Evolutionary conservation across 1,140 invertebrate genomes (phyloP), one percentile per base, ranked within the genome.

Genomic region (Cydia splendana): DNA sequence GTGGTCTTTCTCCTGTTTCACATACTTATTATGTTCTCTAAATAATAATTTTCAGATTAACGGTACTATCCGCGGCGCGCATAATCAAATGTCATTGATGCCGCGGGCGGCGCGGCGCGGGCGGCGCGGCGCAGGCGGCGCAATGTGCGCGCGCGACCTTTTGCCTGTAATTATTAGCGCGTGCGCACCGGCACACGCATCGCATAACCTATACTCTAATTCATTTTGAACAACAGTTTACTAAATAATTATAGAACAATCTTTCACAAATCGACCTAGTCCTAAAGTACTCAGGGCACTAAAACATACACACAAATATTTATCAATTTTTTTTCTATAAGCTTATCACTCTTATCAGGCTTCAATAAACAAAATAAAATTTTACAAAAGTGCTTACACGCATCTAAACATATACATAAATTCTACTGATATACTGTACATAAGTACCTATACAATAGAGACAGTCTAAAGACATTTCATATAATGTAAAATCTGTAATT

Each of bases 91-190:
- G 67, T 38, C 38, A 42, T 30, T 74, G 42, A 51, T 51, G 73
- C 24, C 30, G 24, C 34, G 12, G 30, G 76, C 71, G 78, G 34
- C 75, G 78, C 75, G 77, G 84, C n/a, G n/a, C n/a, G 12, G 30
- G 76, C 71, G 78, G 34, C 75, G 78, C 75, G 77, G 84, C n/a
- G n/a, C n/a, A n/a, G n/a, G n/a, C n/a, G n/a, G n/a, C 87, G 88
- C 90, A 92, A 92, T 92, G 90, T 92, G 90, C 83, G 84, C 87
- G 79, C 82, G 88, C 88, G 90, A 92, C 90, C 90, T 92, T 90
- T 91, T 82, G 75, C 84, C 79, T 78, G 84, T 86, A 91, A 92
- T 92, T 91, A 89, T 85, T 79, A 83, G 82, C 88, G 87, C 87
- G 88, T 89, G 88, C 86, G 87, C 77, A 51, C 51, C 75, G 76